Evolutionary conservation across 2,888 invertebrate genomes (phyloP).

Genomic region (Drosophila rellima): DNA sequence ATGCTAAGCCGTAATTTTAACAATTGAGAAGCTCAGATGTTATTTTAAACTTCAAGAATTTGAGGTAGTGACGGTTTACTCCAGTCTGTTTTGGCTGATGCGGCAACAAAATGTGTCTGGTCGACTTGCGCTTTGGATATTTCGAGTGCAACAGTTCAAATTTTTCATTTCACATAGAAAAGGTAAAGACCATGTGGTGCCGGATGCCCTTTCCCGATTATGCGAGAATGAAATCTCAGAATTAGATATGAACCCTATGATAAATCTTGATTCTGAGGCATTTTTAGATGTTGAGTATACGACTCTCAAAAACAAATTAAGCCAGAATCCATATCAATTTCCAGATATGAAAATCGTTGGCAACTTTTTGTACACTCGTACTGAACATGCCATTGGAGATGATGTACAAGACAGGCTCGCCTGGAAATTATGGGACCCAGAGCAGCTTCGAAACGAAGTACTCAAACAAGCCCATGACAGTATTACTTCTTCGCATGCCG

Average conservation of each 20-base stretch:
- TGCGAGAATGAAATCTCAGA: not conserved
- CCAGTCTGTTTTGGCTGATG: conserved; percentile 11
- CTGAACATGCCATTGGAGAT: not conserved
- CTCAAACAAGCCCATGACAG: conserved; percentile 1
- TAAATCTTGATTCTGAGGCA: not conserved
- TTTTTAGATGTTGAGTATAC: not conserved
- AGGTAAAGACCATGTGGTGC: conserved; percentile 11
- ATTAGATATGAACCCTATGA: not conserved
- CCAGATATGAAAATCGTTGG: not conserved
- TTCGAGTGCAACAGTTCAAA: conserved; percentile 11
- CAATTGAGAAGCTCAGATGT: not conserved
- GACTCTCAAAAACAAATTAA: not conserved
- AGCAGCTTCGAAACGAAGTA: not conserved
- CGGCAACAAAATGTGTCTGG: conserved; percentile 14
- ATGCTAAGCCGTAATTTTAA: conserved; percentile 3
- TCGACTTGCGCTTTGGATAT: conserved; percentile 13
- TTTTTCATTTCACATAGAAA: conserved; percentile 12
- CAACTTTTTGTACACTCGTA: not conserved
- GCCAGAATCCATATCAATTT: not conserved
- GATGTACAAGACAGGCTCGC: too few relatives aligned
- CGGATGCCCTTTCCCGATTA: not conserved
- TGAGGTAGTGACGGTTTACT: conserved; percentile 18
- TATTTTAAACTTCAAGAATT: conserved; percentile 24
- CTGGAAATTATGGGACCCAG: conserved; percentile 1
- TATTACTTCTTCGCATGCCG: not conserved